A percentile compares a stretch with the other conserved stretches of the same genome.
Evolutionary conservation across 2,888 invertebrate species (phyloP).

Genomic region (Leucania comma): DNA sequence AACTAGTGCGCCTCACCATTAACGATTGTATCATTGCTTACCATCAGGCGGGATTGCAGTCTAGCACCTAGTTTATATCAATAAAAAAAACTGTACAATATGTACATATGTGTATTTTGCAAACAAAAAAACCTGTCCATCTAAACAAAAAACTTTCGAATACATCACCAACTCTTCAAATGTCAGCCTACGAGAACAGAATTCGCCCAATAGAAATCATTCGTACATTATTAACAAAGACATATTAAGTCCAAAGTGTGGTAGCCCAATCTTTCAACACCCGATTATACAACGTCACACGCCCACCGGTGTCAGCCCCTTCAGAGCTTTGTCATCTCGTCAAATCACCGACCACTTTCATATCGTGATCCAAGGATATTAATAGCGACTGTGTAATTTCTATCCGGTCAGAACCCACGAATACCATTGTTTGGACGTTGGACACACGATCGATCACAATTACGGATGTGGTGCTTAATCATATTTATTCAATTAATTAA

Average conservation of each 20-base stretch:
- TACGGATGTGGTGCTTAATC: slow-evolving; percentile 87
- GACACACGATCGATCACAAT: slow-evolving; percentile 85
- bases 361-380: slow-evolving; percentile 81
- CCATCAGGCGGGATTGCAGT: too few species aligned
- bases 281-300: slow-evolving; percentile 49
- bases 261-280: slow-evolving; percentile 56
- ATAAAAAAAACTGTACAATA: too few species aligned
- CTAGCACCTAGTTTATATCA: too few species aligned
- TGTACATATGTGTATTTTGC: too few species aligned
- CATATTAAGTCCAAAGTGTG: slow-evolving; percentile 38
- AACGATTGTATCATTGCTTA: too few species aligned
- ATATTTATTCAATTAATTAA: slow-evolving; percentile 86
- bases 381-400: slow-evolving; percentile 73
- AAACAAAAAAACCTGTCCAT: neutral
- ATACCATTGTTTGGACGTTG: slow-evolving; percentile 65
- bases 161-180: neutral
- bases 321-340: slow-evolving; percentile 69
- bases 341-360: slow-evolving; percentile 73
- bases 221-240: slow-evolving; percentile 35
- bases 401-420: slow-evolving; percentile 73
- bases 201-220: slow-evolving; percentile 32
- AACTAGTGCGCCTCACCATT: too few species aligned
- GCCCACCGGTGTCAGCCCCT: slow-evolving; percentile 58
- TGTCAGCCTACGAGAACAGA: neutral
- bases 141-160: neutral